A percentile compares a stretch with the other conserved stretches of the same genome.
phyloP scores from a whole-genome alignment of 2,888 invertebrate genomes.

The Disparrhopalites patrizii region DNA sequence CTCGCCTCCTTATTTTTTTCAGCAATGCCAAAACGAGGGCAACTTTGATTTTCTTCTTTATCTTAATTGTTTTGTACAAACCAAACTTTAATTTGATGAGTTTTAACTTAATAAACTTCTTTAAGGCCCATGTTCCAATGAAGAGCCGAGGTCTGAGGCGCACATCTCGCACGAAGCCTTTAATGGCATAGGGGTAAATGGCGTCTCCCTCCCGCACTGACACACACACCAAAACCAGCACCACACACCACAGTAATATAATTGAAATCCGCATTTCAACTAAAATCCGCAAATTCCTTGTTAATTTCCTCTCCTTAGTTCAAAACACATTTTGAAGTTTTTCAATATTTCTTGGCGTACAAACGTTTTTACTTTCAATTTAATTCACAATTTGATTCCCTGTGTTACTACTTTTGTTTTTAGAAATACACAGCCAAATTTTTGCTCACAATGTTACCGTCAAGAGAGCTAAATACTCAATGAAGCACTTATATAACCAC shows the following conservation, averaged over 20 bases:
- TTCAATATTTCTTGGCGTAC: too few species aligned
- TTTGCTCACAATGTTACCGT: too few species aligned
- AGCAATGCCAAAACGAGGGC: conserved; percentile 11
- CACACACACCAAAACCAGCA: conserved; percentile 11
- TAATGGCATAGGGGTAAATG: conserved; percentile 42
- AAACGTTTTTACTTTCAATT: too few species aligned
- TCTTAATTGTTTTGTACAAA: conserved; percentile 39
- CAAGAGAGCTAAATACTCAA: too few species aligned
- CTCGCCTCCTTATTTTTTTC: conserved; percentile 21
- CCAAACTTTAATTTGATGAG: conserved; percentile 44
- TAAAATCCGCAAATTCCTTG: background rate
- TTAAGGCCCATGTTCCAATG: conserved; percentile 44
- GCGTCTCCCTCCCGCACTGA: conserved; percentile 35
- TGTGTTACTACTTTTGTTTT: too few species aligned
- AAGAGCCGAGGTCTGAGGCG: conserved; percentile 37
- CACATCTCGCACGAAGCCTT: conserved; percentile 45
- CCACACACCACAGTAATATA: conserved; percentile 1
- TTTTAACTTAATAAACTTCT: conserved; percentile 44
- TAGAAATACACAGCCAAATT: too few species aligned
- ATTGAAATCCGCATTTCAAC: conserved; percentile 17
- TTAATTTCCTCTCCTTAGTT: too few species aligned
- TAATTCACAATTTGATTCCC: too few species aligned
- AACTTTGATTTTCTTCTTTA: conserved; percentile 31
- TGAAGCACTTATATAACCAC: too few species aligned
- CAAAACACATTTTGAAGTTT: too few species aligned